These are phyloP conservation scores for Acrossocheilus fasciatus DNA, from an alignment of 2,797 vertebrate genomes.

Conservation along the genomic window DNA sequence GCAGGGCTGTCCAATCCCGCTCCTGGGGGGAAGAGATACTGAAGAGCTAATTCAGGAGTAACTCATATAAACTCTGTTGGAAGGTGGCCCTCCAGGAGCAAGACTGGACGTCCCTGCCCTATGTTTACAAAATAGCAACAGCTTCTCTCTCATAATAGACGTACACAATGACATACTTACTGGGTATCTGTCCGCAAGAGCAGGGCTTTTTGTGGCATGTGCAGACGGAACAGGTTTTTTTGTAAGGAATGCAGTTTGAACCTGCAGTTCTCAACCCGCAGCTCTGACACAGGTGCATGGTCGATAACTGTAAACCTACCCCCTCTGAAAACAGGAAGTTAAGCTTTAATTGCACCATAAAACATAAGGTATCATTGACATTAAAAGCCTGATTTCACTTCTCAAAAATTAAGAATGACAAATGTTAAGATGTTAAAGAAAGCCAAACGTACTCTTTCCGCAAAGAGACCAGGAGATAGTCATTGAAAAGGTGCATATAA, in stretches of 20 bases:
- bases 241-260: constrained; percentile 89
- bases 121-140: neutral
- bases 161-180: constrained; percentile 82
- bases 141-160: neutral
- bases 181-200: constrained; percentile 90
- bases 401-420: neutral
- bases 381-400: neutral
- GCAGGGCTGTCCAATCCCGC: too few relatives aligned
- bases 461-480: constrained; percentile 91
- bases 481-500: constrained; percentile 96
- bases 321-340: constrained; percentile 70
- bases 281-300: constrained; percentile 84
- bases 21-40: too few relatives aligned
- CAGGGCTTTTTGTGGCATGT: constrained; percentile 80
- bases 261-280: constrained; percentile 90
- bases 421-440: neutral
- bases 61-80: neutral
- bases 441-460: constrained; percentile 90
- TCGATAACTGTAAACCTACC: constrained; percentile 91
- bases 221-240: constrained; percentile 91
- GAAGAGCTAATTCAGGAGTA: too few relatives aligned
- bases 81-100: neutral
- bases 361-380: constrained; percentile 22
- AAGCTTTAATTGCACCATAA: constrained; percentile 6
- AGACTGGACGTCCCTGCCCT: neutral